These are phyloP conservation scores for Raja brachyura DNA, from an alignment of 2,113 vertebrate genomes.

Conservation along the genomic window DNA sequence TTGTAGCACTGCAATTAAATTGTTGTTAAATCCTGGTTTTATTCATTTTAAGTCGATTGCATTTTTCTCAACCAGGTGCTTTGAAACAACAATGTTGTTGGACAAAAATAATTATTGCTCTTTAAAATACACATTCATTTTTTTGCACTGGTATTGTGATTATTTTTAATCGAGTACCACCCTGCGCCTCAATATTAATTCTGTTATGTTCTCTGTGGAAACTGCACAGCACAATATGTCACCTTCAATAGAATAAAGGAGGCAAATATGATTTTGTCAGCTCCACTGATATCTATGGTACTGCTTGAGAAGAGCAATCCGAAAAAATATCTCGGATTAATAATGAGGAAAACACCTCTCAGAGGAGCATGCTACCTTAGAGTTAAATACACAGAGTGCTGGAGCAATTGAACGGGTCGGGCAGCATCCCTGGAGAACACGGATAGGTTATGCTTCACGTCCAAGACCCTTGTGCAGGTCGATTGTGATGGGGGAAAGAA, in stretches of 20 bases:
- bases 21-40: slow-evolving; percentile 18
- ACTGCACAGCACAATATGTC: not conserved
- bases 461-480: too few species aligned
- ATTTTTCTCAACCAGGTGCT: slow-evolving; percentile 10
- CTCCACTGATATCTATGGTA: not conserved
- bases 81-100: slow-evolving; percentile 2
- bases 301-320: not conserved
- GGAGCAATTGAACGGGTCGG: too few species aligned
- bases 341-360: not conserved
- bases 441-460: too few species aligned
- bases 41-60: slow-evolving; percentile 29
- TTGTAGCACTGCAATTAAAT: slow-evolving; percentile 15
- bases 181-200: not conserved
- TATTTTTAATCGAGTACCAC: not conserved
- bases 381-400: too few species aligned
- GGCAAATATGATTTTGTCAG: not conserved
- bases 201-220: not conserved
- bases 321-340: not conserved
- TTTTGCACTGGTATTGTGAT: not conserved
- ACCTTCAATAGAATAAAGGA: not conserved
- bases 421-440: too few species aligned
- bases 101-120: slow-evolving; percentile 25
- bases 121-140: not conserved
- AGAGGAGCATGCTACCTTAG: not conserved
- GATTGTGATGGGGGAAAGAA: too few species aligned